Conservation (phyloP, 1,140 invertebrate species). For the Brachionus rotundiformis region DNA sequence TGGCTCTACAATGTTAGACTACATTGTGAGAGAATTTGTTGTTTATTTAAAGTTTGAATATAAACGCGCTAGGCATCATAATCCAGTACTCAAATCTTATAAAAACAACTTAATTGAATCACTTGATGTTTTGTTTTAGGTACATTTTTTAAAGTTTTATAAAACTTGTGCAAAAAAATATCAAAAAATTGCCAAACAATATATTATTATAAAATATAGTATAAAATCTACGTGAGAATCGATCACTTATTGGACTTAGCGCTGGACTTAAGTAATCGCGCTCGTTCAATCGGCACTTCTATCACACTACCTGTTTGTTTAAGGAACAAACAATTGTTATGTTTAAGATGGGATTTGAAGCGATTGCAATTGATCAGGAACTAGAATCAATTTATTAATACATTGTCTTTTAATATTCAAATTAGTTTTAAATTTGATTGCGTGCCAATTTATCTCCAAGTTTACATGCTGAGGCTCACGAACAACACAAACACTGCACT, state of each 20-base stretch:
- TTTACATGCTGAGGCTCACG: slow-evolving; percentile 24
- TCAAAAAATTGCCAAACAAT: not conserved
- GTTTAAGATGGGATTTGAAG: slow-evolving; percentile 38
- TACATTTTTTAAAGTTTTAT: slow-evolving; percentile 35
- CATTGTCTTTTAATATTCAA: slow-evolving; percentile 32
- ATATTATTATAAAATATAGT: too few species aligned
- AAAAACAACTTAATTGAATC: slow-evolving; percentile 14
- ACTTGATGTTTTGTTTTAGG: slow-evolving; percentile 7
- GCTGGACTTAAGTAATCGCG: too few species aligned
- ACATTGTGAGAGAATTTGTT: slow-evolving; percentile 15
- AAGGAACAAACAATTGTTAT: slow-evolving; percentile 46
- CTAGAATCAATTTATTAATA: not conserved
- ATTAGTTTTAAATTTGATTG: not conserved
- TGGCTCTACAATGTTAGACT: slow-evolving; percentile 15
- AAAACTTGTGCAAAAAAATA: not conserved
- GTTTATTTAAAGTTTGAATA: not conserved
- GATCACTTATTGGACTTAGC: slow-evolving; percentile 3
- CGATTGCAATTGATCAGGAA: not conserved
- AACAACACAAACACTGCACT: not conserved
- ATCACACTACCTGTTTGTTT: not conserved
- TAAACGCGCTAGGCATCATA: not conserved
- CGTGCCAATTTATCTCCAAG: slow-evolving; percentile 22
- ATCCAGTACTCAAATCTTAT: slow-evolving; percentile 27
- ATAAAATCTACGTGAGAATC: slow-evolving; percentile 44
- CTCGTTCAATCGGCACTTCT: too few species aligned